Percentiles rank a stretch among this genome's conserved stretches.
phyloP scores from a whole-genome alignment of 2,113 vertebrate species.

The Nannospalax galili region DNA sequence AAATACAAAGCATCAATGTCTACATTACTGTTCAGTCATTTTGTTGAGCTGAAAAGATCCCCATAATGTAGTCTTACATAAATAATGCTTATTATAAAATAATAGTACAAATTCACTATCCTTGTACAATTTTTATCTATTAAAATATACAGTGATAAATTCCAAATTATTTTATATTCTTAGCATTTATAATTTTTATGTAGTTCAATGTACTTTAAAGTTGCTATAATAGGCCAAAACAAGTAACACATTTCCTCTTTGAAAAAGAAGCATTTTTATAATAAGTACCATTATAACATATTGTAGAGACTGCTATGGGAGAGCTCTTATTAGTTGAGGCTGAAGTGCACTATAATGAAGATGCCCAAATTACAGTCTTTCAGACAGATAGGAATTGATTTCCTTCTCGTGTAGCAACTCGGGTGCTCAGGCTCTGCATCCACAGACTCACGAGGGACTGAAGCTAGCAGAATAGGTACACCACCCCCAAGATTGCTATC shows the following conservation, averaged over 20 bases:
- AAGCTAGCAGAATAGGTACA: background rate
- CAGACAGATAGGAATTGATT: constrained; percentile 7
- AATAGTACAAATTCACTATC: background rate
- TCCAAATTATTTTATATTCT: background rate
- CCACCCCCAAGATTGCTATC: background rate
- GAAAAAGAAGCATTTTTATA: background rate
- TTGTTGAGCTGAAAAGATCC: background rate
- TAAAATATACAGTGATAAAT: constrained; percentile 8
- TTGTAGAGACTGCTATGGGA: background rate
- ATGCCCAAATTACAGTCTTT: constrained; percentile 23
- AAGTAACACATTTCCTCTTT: background rate
- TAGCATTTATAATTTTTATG: background rate
- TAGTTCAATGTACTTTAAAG: constrained; percentile 18
- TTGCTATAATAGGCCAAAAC: constrained; percentile 8
- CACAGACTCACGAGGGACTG: background rate
- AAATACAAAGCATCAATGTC: background rate
- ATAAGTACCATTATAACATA: background rate
- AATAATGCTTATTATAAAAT: background rate
- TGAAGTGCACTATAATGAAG: background rate
- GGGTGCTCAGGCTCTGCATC: background rate
- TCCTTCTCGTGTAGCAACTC: background rate
- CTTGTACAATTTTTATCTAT: background rate
- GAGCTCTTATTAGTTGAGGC: background rate
- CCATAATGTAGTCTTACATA: background rate
- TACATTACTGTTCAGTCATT: background rate